Evolutionary conservation across 2,797 vertebrate species (phyloP), one percentile per base, ranked within the genome.

Genomic region (Hippocampus kuda): DNA sequence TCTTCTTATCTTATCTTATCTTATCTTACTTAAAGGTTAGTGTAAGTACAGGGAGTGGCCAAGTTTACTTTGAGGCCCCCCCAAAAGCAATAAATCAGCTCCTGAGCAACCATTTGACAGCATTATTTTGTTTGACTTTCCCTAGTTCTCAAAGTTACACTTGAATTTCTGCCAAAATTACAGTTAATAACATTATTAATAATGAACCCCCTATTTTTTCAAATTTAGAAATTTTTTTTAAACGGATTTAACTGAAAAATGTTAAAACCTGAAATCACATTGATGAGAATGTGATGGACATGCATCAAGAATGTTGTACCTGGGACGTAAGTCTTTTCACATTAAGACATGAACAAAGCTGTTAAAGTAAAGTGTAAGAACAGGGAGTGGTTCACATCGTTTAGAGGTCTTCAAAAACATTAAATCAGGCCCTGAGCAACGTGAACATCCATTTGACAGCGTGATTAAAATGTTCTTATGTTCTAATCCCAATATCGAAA

Each of bases 11-110:
- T n/a, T n/a, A n/a, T n/a, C n/a, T n/a, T n/a, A n/a, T n/a, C n/a
- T n/a, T n/a, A n/a, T n/a, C n/a, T n/a, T n/a, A n/a, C n/a, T n/a
- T 18, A 60, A 60, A 60, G 57, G 57, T 60, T 60, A 60, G 57
- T 30, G 57, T 60, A 60, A 20, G 57, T 34, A 60, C 27, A 60
- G 16, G 57, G 57, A 60, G 57, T 60, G 57, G 27, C 30, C 18
- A 16, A 30, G 57, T 53, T 53, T 53, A 22, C 51, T 1, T 51
- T 18, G 49, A 8, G 18, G 6, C 46, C 20, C 22, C 18, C 51
- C 51, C 5, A 1, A 53, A 59, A 59, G 20, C 27, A 34, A 34
- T 34, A 60, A 60, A 34, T 60, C 57, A 60, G 27, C 57, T 30
- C 27, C 57, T 20, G 7, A 18, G 27, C 57, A 34, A 34, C 27